Evolutionary conservation across 1,140 invertebrate genomes (phyloP), one percentile per base, ranked within the genome.

Genomic region (Neodiprion fabricii): DNA sequence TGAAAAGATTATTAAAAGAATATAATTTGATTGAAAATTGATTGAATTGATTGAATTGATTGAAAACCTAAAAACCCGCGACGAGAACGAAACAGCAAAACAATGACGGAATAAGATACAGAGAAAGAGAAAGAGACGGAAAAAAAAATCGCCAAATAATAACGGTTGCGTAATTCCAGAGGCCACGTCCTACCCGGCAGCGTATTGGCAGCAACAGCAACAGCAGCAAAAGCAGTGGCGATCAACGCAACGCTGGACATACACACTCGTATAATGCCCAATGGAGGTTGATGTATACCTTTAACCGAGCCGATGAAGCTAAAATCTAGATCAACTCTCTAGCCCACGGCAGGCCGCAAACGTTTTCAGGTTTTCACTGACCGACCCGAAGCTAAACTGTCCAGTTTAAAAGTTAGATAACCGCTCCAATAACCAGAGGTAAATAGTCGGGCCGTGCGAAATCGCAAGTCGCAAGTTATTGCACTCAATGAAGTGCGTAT

Each of bases 101-200:
- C 53, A 61, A 61, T 5, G 53, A 12, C 9, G 53, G 8, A 61
- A 61, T 12, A 14, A 61, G 53, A 14, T 7, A 5, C 3, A 61
- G n/a, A 17, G 53, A 61, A 61, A 61, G n/a, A 14, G 53, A 12
- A 61, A 61, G 7, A 61, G 7, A 61, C 11, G n/a, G 53, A 61
- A 61, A 61, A 61, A 61, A 61, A 61, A 61, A 61, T 61, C 53
- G 53, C 53, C 53, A 61, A 61, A 61, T 61, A 61, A 61, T 61
- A 61, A 61, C 53, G 11, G 8, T 61, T 61, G n/a, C 53, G 53
- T 61, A 61, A 61, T 61, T 61, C 53, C 53, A 61, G 53, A 12
- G n/a, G 53, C 53, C 28, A 40, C 28, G 28, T 40, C 28, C 28
- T 40, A 40, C 28, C 28, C 28, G 28, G 28, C 28, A 40, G 28